Evolutionary conservation across 2,113 vertebrate genomes (phyloP).

Genomic region (Poecilia latipinna): DNA sequence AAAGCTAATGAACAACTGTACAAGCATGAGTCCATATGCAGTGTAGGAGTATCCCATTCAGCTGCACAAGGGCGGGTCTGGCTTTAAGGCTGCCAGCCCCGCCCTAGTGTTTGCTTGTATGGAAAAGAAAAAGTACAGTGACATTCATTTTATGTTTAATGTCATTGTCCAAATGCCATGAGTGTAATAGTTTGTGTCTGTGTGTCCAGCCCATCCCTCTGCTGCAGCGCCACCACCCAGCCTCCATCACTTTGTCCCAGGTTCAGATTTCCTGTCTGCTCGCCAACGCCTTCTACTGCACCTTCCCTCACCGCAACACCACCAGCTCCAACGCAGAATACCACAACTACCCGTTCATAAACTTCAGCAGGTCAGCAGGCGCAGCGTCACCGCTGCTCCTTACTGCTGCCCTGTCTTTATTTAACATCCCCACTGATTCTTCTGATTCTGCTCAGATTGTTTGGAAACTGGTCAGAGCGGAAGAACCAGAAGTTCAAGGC

Average conservation of each 20-base stretch:
- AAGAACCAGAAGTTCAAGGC: constrained; percentile 74
- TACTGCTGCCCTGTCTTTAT: not conserved
- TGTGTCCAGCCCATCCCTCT: constrained; percentile 71
- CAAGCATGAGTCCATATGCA: too few species aligned
- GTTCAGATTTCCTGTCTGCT: constrained; percentile 76
- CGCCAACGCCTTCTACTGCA: constrained; percentile 82
- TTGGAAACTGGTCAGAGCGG: constrained; percentile 2
- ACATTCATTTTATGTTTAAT: not conserved
- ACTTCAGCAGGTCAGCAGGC: constrained; percentile 76
- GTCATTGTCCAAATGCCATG: not conserved
- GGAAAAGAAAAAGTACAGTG: too few species aligned
- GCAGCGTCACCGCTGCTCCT: rapidly evolving
- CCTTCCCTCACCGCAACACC: constrained; percentile 77
- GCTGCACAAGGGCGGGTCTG: too few species aligned
- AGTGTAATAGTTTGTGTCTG: not conserved
- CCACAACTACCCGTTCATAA: constrained; percentile 72
- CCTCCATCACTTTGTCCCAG: constrained; percentile 72
- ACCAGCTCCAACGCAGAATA: constrained; percentile 50
- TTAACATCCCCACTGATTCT: not conserved
- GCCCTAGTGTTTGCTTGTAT: too few species aligned
- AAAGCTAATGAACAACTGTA: too few species aligned
- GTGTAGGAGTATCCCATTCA: too few species aligned
- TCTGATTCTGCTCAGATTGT: constrained; percentile 63
- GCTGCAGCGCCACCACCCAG: constrained; percentile 37
- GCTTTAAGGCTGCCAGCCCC: too few species aligned